A percentile compares a stretch with the other conserved stretches of the same genome.
phyloP scores from a whole-genome alignment of 2,113 vertebrate genomes.

The Zonotrichia leucophrys region DNA sequence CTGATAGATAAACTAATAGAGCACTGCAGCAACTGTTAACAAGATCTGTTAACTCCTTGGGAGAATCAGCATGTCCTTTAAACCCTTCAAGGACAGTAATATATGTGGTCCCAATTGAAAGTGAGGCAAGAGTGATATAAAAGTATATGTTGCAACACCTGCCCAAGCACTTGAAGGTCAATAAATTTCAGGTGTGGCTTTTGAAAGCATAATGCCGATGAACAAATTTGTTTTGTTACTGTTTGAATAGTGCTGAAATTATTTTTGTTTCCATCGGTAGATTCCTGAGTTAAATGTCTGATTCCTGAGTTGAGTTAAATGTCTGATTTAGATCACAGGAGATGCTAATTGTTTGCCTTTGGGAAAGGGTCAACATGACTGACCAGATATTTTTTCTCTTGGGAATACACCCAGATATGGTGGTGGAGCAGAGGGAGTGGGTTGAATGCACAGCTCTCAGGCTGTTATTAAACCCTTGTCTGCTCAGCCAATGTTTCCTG shows the following conservation, averaged over 20 bases:
- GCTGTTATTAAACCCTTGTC: background rate
- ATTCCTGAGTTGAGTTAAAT: background rate
- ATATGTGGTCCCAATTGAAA: background rate
- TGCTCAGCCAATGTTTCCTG: background rate
- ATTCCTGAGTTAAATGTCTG: background rate
- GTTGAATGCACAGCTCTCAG: background rate
- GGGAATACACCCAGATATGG: background rate
- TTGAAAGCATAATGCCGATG: background rate
- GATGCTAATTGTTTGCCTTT: background rate
- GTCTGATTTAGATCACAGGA: background rate
- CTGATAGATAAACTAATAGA: background rate
- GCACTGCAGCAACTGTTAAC: background rate
- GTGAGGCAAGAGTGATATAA: background rate
- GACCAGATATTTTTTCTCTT: background rate
- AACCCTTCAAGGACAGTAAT: background rate
- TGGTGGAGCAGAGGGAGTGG: background rate
- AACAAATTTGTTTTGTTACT: background rate
- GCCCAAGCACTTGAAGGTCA: background rate
- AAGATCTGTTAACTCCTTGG: background rate
- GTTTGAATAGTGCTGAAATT: background rate
- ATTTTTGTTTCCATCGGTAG: background rate
- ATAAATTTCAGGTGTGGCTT: background rate
- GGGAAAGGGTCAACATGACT: background rate
- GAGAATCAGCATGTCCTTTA: background rate
- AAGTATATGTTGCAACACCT: background rate